Percentiles rank a stretch among this genome's conserved stretches.
Evolutionary conservation across 1,140 invertebrate genomes (phyloP).

Genomic region (Pogonus chalceus): DNA sequence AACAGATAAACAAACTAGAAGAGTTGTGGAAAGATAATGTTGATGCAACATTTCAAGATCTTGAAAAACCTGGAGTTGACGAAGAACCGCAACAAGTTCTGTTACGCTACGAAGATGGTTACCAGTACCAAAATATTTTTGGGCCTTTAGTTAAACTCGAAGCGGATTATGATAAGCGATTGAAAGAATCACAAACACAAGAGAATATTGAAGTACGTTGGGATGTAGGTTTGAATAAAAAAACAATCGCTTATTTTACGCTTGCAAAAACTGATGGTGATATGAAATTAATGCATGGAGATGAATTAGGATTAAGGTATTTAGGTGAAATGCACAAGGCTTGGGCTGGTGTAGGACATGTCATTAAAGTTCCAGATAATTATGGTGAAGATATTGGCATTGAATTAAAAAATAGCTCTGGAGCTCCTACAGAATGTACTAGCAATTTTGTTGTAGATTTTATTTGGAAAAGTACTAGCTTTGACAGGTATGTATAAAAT

Average conservation of each 20-base stretch:
- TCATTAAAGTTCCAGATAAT: conserved; percentile 99
- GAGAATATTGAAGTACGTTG: conserved; percentile 97
- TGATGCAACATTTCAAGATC: conserved; percentile 93
- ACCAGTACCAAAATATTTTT: conserved; percentile 98
- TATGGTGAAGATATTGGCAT: conserved; percentile 97
- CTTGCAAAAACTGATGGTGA: conserved; percentile 96
- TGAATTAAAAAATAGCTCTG: conserved; percentile 84
- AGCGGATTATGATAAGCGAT: conserved; percentile 95
- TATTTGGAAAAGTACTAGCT: conserved; percentile 99
- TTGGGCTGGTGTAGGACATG: conserved; percentile 92
- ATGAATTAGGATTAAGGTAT: conserved; percentile 90
- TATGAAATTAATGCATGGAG: conserved; percentile 99
- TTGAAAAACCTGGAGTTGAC: conserved; percentile 95
- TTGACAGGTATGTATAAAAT: conserved; percentile 66
- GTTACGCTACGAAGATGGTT: conserved; percentile 89
- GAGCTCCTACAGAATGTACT: conserved; percentile 83
- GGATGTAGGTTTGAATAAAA: conserved; percentile 98
- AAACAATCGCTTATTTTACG: conserved; percentile 94
- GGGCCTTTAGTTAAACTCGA: conserved; percentile 94
- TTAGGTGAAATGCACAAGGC: conserved; percentile 85
- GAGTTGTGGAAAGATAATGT: conserved; percentile 98
- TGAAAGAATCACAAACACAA: conserved; percentile 98
- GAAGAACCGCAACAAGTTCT: conserved; percentile 91
- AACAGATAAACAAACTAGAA: conserved; percentile 96
- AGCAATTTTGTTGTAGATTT: conserved; percentile 98